Conservation (phyloP, 2,113 vertebrate genomes). For the Glaucomys volans region DNA sequence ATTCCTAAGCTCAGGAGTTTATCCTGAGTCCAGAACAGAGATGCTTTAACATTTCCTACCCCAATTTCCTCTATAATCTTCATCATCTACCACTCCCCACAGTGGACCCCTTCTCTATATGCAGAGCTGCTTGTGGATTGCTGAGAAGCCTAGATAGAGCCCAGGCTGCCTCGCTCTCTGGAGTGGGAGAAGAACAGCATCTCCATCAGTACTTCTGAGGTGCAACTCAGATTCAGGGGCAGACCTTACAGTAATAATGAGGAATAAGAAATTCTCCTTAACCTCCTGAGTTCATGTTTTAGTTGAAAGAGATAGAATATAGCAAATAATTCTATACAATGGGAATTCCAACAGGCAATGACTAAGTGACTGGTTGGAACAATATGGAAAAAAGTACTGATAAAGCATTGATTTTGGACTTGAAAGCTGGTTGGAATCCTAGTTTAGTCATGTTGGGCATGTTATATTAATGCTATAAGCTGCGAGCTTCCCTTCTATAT, state of each 20-base stretch:
- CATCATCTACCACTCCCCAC: not conserved
- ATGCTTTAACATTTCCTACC: not conserved
- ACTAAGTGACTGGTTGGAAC: not conserved
- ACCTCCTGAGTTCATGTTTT: not conserved
- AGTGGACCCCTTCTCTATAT: not conserved
- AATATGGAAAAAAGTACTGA: not conserved
- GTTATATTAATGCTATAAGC: not conserved
- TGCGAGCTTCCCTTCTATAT: not conserved
- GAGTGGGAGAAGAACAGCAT: not conserved
- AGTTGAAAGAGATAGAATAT: not conserved
- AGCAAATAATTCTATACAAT: not conserved
- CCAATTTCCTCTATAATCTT: not conserved
- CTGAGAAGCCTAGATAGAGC: not conserved
- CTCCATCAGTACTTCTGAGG: not conserved
- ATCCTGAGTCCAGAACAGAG: not conserved
- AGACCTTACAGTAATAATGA: not conserved
- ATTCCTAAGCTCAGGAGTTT: not conserved
- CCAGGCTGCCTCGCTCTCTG: not conserved
- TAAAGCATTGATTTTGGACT: not conserved
- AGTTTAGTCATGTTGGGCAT: not conserved
- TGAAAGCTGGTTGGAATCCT: not conserved
- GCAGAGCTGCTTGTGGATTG: conserved; percentile 6
- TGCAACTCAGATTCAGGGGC: not conserved
- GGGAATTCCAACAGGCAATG: not conserved
- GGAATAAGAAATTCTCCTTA: not conserved